phyloP scores from a whole-genome alignment of 2,888 invertebrate species.

The Spodoptera littoralis region DNA sequence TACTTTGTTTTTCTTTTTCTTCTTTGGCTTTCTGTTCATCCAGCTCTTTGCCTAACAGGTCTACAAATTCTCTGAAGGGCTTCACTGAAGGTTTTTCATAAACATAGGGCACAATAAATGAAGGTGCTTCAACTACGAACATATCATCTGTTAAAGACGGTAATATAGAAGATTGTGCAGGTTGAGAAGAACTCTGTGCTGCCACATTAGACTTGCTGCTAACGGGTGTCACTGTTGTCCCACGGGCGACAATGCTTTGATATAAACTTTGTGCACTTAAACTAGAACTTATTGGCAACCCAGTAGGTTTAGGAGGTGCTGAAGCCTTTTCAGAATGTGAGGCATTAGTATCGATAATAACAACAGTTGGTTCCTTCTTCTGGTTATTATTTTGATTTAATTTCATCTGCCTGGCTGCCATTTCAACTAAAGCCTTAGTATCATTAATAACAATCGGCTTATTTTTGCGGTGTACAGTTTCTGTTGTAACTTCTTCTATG shows the following conservation, averaged over 20 bases:
- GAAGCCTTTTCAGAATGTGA: slow-evolving; percentile 90
- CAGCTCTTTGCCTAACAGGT: slow-evolving; percentile 90
- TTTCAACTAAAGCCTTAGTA: slow-evolving; percentile 91
- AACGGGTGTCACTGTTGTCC: slow-evolving; percentile 80
- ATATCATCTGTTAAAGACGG: slow-evolving; percentile 96
- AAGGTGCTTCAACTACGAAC: slow-evolving; percentile 97
- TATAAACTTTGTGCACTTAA: slow-evolving; percentile 91
- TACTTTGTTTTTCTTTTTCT: slow-evolving; percentile 78
- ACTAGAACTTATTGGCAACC: slow-evolving; percentile 46
- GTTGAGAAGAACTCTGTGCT: slow-evolving; percentile 65
- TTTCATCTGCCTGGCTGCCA: slow-evolving; percentile 89
- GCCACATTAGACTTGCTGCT: slow-evolving; percentile 66
- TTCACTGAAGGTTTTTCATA: slow-evolving; percentile 96
- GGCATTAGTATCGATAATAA: slow-evolving; percentile 93
- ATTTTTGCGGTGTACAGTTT: slow-evolving; percentile 85
- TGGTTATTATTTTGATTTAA: slow-evolving; percentile 63
- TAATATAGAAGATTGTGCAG: slow-evolving; percentile 89
- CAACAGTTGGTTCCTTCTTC: slow-evolving; percentile 93
- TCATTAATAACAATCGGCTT: slow-evolving; percentile 91
- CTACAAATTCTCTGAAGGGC: slow-evolving; percentile 92
- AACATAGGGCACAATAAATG: slow-evolving; percentile 97
- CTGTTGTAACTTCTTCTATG: slow-evolving; percentile 90
- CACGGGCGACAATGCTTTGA: slow-evolving; percentile 82
- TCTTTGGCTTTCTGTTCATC: slow-evolving; percentile 89
- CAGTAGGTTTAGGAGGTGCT: slow-evolving; percentile 73